These are phyloP conservation scores for Eulemur rubriventer DNA, from an alignment of 2,797 vertebrate species.

Conservation along the genomic window DNA sequence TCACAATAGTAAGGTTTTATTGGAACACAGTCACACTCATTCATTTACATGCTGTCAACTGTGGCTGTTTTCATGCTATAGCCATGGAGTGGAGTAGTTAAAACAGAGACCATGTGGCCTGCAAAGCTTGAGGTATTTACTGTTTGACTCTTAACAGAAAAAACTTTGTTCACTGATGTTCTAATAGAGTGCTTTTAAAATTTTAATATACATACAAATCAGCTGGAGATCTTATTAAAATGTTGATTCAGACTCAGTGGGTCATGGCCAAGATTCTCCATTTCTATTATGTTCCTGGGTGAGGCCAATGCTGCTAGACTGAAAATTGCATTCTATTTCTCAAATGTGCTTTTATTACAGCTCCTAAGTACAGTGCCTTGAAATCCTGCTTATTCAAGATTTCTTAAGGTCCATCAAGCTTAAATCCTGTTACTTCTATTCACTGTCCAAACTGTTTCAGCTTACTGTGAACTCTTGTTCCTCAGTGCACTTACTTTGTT, in stretches of 20 bases:
- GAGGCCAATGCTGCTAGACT: background rate
- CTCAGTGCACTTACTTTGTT: background rate
- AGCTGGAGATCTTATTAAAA: conserved; percentile 20
- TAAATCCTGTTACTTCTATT: background rate
- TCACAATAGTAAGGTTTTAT: background rate
- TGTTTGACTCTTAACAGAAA: background rate
- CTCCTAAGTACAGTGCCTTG: background rate
- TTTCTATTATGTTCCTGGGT: background rate
- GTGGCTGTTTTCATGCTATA: background rate
- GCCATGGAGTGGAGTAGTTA: background rate
- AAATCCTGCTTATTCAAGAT: background rate
- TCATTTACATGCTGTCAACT: background rate
- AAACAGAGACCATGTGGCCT: background rate
- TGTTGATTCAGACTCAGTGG: background rate
- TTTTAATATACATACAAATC: background rate
- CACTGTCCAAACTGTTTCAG: background rate
- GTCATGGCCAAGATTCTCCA: background rate
- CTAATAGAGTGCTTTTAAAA: background rate
- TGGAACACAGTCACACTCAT: background rate
- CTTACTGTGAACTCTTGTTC: background rate
- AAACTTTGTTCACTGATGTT: background rate
- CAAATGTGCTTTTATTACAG: background rate
- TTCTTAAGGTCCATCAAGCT: background rate
- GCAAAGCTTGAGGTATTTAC: conserved; percentile 13
- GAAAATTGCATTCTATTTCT: background rate